Percentiles rank a stretch among this genome's conserved stretches.
Conservation (phyloP, 2,113 vertebrate genomes). For the Asarcornis scutulata region DNA sequence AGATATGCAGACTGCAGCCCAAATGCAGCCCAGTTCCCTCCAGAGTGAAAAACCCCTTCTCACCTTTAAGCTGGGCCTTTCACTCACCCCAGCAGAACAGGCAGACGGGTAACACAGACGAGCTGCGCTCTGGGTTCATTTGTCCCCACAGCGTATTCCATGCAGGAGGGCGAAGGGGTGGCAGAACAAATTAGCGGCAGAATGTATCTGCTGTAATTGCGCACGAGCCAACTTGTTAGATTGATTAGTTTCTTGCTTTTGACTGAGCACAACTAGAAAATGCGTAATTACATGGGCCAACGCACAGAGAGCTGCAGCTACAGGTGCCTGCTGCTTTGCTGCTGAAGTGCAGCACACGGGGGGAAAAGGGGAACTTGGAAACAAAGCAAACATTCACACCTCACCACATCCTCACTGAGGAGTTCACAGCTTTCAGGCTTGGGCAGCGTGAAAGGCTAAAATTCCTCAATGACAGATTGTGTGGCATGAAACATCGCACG, state of each 20-base stretch:
- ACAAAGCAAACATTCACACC: background rate
- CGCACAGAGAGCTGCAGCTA: background rate
- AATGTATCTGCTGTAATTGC: background rate
- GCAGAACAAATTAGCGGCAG: background rate
- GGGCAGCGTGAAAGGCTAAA: background rate
- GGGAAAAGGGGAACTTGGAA: background rate
- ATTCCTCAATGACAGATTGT: background rate
- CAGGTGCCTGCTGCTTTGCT: background rate
- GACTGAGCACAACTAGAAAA: background rate
- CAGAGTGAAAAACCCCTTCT: background rate
- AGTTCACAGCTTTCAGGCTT: background rate
- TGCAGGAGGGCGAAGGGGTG: background rate
- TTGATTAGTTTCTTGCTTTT: background rate
- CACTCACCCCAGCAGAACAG: accelerated
- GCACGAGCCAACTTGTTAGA: background rate
- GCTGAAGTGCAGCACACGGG: background rate
- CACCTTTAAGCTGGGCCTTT: background rate
- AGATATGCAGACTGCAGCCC: background rate
- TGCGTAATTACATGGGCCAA: background rate
- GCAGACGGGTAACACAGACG: background rate
- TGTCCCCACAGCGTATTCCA: background rate
- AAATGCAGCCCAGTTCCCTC: background rate
- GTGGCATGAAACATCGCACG: background rate
- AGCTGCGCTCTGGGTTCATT: background rate
- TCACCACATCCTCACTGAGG: background rate